Base-by-base conservation (phyloP, 1,140 invertebrate species). In the Hydropsyche tenuis region DNA sequence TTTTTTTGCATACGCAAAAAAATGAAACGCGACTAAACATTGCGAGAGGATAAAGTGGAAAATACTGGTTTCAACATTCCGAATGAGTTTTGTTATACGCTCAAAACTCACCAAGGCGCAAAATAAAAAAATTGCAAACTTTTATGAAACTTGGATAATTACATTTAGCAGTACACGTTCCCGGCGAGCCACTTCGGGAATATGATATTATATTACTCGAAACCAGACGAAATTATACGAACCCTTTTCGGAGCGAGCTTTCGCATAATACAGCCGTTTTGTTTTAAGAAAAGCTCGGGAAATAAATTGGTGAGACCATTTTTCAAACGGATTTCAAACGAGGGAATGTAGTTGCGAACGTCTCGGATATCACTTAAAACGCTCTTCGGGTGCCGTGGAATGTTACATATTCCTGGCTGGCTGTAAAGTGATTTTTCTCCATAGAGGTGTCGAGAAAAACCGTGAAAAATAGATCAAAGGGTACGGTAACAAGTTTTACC, bases 401-500 rank as follows among this genome's bases (percentile, higher is more conserved):
- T 53, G 48, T 53, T 37, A 37, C 30, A 37, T 9, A 53, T 53
- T 53, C 18, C 20, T 18, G 6, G n/a, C 48, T 53, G 1, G 16
- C 14, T 53, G 48, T 18, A 53, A 53, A 53, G 48, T 53, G 48
- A 53, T 53, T 53, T 53, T 53, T 53, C 48, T 18, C 48, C n/a
- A 53, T 14, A 53, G 16, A 18, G 48, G 9, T 3, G 30, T 37
- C 3, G 30, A 37, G 30, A 37, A 53, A 46, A 53, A 53, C 48
- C 48, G 48, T 9, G 48, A 53, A 53, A 53, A 53, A 53, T 20
- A 63, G 60, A 63, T 63, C 60, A 63, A 63, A 63, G 23, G 12
- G 16, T 12, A 63, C 23, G 27, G 27, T 63, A 63, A 63, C 60
- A 63, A 63, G 60, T 63, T 63, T 63, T 63, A 63, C 60, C 60